These are phyloP conservation scores for Leptinotarsa rubiginosa DNA, from an alignment of 2,888 invertebrate genomes.

Conservation along the genomic window DNA sequence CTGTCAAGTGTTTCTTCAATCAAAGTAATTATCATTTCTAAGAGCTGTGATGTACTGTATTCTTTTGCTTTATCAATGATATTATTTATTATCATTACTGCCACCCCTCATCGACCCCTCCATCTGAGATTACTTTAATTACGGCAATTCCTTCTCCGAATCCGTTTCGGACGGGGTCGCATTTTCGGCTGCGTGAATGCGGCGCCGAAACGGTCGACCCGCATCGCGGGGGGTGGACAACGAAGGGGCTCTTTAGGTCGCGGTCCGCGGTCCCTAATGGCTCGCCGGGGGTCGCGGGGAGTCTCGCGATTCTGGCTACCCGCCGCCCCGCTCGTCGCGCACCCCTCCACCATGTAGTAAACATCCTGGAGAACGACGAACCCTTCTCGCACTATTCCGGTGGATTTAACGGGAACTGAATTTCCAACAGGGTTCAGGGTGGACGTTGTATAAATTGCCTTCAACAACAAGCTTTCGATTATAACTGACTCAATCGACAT, in stretches of 20 bases:
- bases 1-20: background rate
- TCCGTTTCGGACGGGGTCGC: background rate
- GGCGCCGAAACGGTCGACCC: slow-evolving; percentile 17
- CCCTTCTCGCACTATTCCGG: slow-evolving; percentile 5
- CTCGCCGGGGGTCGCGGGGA: slow-evolving; percentile 1
- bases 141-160: background rate
- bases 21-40: background rate
- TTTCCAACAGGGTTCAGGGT: background rate
- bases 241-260: slow-evolving; percentile 12
- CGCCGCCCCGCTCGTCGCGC: background rate
- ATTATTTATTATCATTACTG: too few relatives aligned
- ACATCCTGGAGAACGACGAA: slow-evolving; percentile 20
- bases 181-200: slow-evolving; percentile 7
- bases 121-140: too few relatives aligned
- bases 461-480: too few relatives aligned
- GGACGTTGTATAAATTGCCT: background rate
- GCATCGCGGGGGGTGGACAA: slow-evolving; percentile 12
- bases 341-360: background rate
- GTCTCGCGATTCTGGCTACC: background rate
- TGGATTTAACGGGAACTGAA: background rate
- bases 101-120: too few relatives aligned
- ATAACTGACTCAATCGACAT: too few relatives aligned
- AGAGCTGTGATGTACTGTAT: too few relatives aligned
- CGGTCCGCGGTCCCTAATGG: slow-evolving; percentile 19
- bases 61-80: too few relatives aligned